Base-by-base conservation (phyloP, 2,113 vertebrate species). In the Stegostoma tigrinum region DNA sequence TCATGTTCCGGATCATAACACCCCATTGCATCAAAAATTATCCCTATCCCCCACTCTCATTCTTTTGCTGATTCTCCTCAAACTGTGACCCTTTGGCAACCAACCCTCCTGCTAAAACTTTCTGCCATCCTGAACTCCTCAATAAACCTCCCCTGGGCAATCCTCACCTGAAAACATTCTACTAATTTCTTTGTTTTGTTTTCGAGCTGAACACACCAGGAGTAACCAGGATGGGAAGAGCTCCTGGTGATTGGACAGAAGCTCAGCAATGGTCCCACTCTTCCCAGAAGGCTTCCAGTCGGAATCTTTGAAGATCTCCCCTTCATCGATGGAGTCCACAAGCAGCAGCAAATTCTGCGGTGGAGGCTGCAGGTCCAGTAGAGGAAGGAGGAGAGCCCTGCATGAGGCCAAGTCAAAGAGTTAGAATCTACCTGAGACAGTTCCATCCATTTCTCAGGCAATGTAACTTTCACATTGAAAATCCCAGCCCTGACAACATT, bases 151-250 rank as follows among this genome's bases (percentile, higher is more conserved):
- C 8, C 10, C 30, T n/a, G 1, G 14, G n/a, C 30, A 30, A 34
- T n/a, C 30, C 27, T 75, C 7, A 75, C 72, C 97, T 97, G 98
- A 97, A 95, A 98, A 98, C 97, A 98, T 98, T 96, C 97, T 97
- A 96, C 97, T 97, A 72, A 98, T 75, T 3, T 96, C 90, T 96
- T 97, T 98, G 96, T 98, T 98, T 24, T 98, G 98, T 80, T 97
- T 97, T 14, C 98, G 98, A 17, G 97, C 96, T 0, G 98, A 98
- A 96, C 98, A 98, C 91, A 98, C 96, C 30, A 98, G 97, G 61
- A 98, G 97, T 95, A 98, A 96, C 98, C 98, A 98, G 64, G 97
- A 85, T 3, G 98, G 98, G 95, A 98, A 96, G 68, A 98, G 97
- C 96, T 98, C 97, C 23, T 97, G 97, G 96, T 98, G 97, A 42